Percentiles rank a stretch among this genome's conserved stretches.
phyloP scores from a whole-genome alignment of 1,140 invertebrate genomes.

The Steinernema feltiae region DNA sequence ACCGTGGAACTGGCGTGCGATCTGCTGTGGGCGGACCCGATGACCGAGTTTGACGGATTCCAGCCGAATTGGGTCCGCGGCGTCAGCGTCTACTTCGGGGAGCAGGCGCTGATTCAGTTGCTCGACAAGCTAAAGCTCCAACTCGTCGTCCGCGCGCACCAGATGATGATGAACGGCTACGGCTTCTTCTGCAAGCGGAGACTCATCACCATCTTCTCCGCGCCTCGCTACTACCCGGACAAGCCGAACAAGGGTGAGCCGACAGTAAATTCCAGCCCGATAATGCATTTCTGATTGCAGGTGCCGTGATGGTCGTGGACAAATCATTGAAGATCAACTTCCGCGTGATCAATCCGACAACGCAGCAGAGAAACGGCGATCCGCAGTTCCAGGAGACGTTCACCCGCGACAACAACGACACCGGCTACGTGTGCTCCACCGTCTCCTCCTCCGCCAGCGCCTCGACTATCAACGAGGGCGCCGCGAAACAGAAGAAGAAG shows the following conservation, averaged over 20 bases:
- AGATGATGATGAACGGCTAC: constrained; percentile 22
- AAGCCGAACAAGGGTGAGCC: neutral
- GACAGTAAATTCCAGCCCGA: neutral
- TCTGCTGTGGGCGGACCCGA: constrained; percentile 23
- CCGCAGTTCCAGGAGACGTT: neutral
- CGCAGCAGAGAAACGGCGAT: neutral
- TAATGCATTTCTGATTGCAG: neutral
- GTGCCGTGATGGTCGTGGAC: neutral
- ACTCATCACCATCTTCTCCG: constrained; percentile 23
- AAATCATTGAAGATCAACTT: neutral
- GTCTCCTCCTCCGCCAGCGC: neutral
- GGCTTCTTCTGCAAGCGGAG: constrained; percentile 19
- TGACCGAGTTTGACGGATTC: constrained; percentile 11
- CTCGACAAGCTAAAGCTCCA: constrained; percentile 20
- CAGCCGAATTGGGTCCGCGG: constrained; percentile 17
- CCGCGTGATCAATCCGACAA: neutral
- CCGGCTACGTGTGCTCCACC: neutral
- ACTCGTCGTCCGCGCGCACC: constrained; percentile 30
- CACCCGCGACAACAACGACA: neutral
- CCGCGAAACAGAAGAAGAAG: too few species aligned
- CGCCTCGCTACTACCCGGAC: constrained; percentile 17
- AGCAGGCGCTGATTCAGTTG: neutral
- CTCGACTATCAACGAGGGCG: neutral
- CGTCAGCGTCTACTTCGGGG: constrained; percentile 17
- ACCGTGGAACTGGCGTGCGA: neutral